A percentile compares a stretch with the other conserved stretches of the same genome.
Conservation (phyloP, 1,140 invertebrate genomes). For the Diuraphis noxia region DNA sequence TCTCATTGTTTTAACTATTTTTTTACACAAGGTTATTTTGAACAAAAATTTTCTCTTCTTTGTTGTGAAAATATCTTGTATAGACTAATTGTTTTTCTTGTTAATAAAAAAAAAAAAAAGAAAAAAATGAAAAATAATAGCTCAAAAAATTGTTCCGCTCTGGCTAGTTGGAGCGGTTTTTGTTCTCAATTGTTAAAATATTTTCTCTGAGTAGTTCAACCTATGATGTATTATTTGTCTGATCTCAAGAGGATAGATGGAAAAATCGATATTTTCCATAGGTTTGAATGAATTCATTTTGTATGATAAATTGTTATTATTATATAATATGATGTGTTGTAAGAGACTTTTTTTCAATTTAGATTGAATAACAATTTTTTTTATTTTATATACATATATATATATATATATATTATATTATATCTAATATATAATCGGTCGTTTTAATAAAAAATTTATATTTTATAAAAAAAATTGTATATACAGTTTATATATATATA, state of each 20-base stretch:
- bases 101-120: conserved; percentile 15
- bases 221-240: conserved; percentile 47
- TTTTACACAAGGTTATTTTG: conserved; percentile 53
- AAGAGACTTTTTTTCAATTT: conserved; percentile 44
- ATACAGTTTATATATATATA: conserved; percentile 38
- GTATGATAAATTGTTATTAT: conserved; percentile 10
- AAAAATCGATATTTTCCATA: conserved; percentile 9
- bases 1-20: conserved; percentile 54
- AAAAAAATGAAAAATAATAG: background rate
- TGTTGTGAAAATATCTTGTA: conserved; percentile 51
- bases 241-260: conserved; percentile 22
- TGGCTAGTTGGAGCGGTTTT: background rate
- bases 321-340: conserved; percentile 35
- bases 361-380: conserved; percentile 30
- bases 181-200: conserved; percentile 31
- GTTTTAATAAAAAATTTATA: background rate
- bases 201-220: conserved; percentile 24
- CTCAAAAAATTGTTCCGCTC: background rate
- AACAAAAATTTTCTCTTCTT: conserved; percentile 52
- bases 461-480: conserved; percentile 17
- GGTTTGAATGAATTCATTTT: conserved; percentile 19
- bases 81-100: conserved; percentile 53
- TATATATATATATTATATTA: conserved; percentile 6
- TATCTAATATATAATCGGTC: conserved; percentile 22
- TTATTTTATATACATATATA: background rate